These are phyloP conservation scores for Pachyramphus minor DNA, from an alignment of 2,113 vertebrate genomes.

Conservation along the genomic window DNA sequence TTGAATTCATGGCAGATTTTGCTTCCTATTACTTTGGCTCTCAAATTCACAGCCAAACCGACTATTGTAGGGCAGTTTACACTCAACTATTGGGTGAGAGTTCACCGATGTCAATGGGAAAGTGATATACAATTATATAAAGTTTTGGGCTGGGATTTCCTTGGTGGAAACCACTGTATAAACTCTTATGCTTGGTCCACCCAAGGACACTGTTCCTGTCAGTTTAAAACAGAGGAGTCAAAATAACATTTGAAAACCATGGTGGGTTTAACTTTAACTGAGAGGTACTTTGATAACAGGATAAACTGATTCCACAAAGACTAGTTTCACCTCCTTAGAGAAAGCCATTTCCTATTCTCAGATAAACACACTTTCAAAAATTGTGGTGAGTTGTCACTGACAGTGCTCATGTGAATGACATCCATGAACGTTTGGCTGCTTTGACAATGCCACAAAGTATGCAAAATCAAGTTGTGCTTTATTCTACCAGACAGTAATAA, in stretches of 20 bases:
- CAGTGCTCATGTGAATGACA: background rate
- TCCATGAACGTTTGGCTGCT: background rate
- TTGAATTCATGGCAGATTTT: background rate
- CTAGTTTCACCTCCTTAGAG: background rate
- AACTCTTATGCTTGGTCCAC: background rate
- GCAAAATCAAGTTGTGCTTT: constrained; percentile 58
- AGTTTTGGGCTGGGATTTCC: background rate
- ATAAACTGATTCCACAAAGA: constrained; percentile 30
- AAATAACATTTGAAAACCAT: background rate
- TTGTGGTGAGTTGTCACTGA: background rate
- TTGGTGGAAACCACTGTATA: background rate
- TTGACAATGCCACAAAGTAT: constrained; percentile 30
- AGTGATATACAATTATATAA: background rate
- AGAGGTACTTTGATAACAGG: background rate
- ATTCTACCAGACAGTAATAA: constrained; percentile 65
- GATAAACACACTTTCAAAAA: constrained; percentile 30
- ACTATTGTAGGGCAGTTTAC: background rate
- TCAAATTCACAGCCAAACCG: background rate
- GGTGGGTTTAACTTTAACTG: background rate
- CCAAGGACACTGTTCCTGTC: background rate
- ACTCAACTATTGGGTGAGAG: background rate
- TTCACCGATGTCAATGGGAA: background rate
- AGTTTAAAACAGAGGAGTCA: background rate
- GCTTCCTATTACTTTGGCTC: background rate
- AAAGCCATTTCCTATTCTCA: background rate